These are phyloP conservation scores for Araneus ventricosus DNA, from an alignment of 1,140 invertebrate species.

Conservation along the genomic window DNA sequence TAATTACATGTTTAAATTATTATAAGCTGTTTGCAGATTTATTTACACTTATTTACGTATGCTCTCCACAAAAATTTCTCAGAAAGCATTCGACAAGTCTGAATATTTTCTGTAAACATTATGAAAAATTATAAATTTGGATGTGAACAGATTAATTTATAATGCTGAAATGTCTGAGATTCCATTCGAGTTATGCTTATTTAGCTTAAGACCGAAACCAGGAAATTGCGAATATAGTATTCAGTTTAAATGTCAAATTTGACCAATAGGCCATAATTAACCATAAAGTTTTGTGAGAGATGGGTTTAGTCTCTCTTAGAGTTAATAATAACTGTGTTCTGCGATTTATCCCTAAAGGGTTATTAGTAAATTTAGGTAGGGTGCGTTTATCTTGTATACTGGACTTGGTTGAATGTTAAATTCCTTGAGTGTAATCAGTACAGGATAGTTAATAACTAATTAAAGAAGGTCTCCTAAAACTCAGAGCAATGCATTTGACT, in stretches of 20 bases:
- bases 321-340: background rate
- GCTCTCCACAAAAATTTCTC: no score
- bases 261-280: conserved; percentile 3
- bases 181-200: background rate
- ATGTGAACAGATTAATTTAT: no score
- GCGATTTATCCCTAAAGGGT: conserved; percentile 16
- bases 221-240: background rate
- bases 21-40: no score
- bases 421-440: background rate
- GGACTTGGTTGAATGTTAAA: background rate
- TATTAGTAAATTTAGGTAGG: conserved; percentile 15
- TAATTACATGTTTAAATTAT: no score
- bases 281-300: background rate
- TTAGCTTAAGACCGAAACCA: background rate
- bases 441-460: background rate
- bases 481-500: background rate
- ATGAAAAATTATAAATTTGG: no score
- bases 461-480: background rate
- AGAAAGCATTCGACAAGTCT: no score
- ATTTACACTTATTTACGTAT: no score
- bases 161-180: no score
- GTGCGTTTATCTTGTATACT: background rate
- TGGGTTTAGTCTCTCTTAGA: conserved; percentile 9
- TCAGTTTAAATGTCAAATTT: conserved; percentile 25
- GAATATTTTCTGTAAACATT: no score